Evolutionary conservation across 2,113 vertebrate genomes (phyloP).

Genomic region (Spheniscus mendiculus): DNA sequence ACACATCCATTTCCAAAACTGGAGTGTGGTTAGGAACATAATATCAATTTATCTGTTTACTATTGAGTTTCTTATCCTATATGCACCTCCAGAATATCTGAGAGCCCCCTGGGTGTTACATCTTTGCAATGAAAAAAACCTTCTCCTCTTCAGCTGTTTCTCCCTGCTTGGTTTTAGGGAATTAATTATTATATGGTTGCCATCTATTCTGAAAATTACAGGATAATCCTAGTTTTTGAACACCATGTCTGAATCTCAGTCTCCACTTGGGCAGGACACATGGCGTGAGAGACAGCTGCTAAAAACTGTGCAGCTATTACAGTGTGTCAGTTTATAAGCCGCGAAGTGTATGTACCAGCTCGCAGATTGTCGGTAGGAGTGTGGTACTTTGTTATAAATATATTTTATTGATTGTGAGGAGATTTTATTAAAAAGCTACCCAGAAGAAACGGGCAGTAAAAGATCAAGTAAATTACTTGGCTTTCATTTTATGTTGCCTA

Average conservation of each 20-base stretch:
- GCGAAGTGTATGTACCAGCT: slow-evolving; percentile 57
- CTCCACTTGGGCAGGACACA: slow-evolving; percentile 56
- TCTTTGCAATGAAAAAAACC: neutral
- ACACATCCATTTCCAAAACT: neutral
- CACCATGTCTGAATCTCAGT: slow-evolving; percentile 36
- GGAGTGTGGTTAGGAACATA: neutral
- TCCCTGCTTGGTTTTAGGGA: neutral
- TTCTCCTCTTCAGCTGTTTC: neutral
- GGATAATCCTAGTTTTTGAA: slow-evolving; percentile 49
- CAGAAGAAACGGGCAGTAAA: slow-evolving; percentile 35
- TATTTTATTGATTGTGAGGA: slow-evolving; percentile 59
- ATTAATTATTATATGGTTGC: neutral
- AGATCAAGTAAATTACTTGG: slow-evolving; percentile 33
- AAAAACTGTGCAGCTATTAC: slow-evolving; percentile 63
- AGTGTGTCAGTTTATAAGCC: slow-evolving; percentile 61
- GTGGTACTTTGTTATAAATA: slow-evolving; percentile 60
- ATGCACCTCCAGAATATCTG: neutral
- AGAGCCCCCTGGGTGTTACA: neutral
- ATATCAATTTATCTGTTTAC: neutral
- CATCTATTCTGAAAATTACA: slow-evolving; percentile 33
- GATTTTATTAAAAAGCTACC: slow-evolving; percentile 42
- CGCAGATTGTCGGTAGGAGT: slow-evolving; percentile 62
- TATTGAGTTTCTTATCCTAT: neutral
- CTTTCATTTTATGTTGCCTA: neutral
- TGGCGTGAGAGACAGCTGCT: slow-evolving; percentile 69